Conservation (phyloP, 2,113 vertebrate species). For the Gymnorhina tibicen region DNA sequence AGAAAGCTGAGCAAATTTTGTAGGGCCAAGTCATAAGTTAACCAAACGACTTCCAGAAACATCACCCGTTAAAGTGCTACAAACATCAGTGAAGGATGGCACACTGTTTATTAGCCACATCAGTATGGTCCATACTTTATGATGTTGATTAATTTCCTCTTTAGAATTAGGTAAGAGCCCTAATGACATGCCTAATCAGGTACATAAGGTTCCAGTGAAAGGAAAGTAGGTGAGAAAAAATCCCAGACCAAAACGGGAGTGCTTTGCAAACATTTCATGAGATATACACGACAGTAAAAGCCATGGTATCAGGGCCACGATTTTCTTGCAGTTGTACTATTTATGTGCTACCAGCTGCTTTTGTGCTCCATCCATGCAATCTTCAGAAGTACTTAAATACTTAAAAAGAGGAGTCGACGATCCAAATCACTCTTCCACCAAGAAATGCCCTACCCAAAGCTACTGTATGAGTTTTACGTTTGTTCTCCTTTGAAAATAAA, state of each 20-base stretch:
- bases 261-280: neutral
- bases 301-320: no score
- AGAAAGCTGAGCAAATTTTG: neutral
- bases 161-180: neutral
- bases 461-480: neutral
- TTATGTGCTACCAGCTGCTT: neutral
- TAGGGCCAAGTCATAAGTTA: neutral
- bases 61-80: neutral
- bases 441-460: neutral
- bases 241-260: neutral
- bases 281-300: neutral
- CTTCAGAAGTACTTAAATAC: neutral
- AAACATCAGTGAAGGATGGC: neutral
- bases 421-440: neutral
- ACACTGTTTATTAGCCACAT: no score
- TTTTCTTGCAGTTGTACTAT: neutral
- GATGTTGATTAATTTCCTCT: neutral
- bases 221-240: neutral
- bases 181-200: neutral
- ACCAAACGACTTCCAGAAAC: neutral
- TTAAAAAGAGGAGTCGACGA: neutral
- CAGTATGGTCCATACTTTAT: neutral
- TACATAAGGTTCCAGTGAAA: neutral
- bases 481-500: constrained; percentile 57
- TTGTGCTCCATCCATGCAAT: neutral